Evolutionary conservation across 2,888 invertebrate genomes (phyloP).

Genomic region (Cotesia congregata): DNA sequence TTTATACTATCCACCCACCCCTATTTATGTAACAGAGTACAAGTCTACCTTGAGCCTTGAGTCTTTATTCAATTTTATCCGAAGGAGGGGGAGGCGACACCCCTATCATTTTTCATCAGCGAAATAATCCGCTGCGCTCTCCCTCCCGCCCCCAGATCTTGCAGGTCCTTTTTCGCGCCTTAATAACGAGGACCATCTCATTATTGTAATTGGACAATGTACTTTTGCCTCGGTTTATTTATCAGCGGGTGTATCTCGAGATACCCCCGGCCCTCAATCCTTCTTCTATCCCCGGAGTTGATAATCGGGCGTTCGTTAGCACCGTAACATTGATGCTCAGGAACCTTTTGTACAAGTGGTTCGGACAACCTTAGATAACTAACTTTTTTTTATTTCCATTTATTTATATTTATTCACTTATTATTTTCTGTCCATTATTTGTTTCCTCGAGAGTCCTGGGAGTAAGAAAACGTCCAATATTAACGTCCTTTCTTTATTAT

Average conservation of each 20-base stretch:
- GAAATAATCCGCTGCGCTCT: constrained; percentile 14
- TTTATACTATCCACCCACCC: background rate
- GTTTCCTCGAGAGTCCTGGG: background rate
- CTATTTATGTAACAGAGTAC: background rate
- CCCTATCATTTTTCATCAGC: constrained; percentile 51
- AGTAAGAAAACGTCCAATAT: background rate
- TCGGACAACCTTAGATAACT: background rate
- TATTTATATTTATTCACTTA: background rate
- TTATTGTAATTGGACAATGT: constrained; percentile 62
- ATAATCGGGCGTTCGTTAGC: background rate
- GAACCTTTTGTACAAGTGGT: background rate
- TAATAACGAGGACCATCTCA: constrained; percentile 52
- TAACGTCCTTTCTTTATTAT: constrained; percentile 13
- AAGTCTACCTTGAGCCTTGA: background rate
- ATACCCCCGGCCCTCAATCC: constrained; percentile 47
- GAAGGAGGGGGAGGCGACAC: background rate
- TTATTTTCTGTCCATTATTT: background rate
- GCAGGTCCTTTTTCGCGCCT: constrained; percentile 32
- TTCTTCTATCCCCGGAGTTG: background rate
- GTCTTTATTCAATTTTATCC: constrained; percentile 7
- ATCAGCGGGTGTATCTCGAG: constrained; percentile 43
- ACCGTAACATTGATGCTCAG: background rate
- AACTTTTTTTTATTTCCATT: background rate
- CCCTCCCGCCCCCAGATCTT: background rate
- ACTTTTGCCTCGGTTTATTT: constrained; percentile 55